These are phyloP conservation scores for Spea hammondii DNA, from an alignment of 2,797 vertebrate genomes.

Conservation along the genomic window DNA sequence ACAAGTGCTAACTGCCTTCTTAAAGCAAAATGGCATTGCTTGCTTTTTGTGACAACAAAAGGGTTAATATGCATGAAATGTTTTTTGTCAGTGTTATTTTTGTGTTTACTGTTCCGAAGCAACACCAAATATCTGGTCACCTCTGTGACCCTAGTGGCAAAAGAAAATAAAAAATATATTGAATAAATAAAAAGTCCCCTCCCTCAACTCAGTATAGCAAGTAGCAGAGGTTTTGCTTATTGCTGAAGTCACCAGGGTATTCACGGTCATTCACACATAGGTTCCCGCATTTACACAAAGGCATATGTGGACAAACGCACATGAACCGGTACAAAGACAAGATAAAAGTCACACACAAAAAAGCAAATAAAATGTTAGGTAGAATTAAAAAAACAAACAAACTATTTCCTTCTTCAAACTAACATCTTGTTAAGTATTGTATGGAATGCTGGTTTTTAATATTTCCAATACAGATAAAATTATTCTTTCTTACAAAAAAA, in stretches of 20 bases:
- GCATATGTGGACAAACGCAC: slow-evolving; percentile 35
- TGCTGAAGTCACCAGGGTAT: slow-evolving; percentile 60
- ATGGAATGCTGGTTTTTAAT: slow-evolving; percentile 80
- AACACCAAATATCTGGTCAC: slow-evolving; percentile 46
- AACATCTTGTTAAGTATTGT: slow-evolving; percentile 73
- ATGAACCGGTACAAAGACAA: slow-evolving; percentile 37
- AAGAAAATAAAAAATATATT: slow-evolving; percentile 59
- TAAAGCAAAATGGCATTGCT: no score
- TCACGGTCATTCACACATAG: slow-evolving; percentile 43
- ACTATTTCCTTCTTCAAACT: slow-evolving; percentile 67
- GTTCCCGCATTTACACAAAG: slow-evolving; percentile 58
- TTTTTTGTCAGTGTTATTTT: slow-evolving; percentile 12
- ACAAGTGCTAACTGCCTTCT: no score
- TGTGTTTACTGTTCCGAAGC: slow-evolving; percentile 8
- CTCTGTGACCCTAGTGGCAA: slow-evolving; percentile 58
- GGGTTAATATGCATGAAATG: slow-evolving; percentile 12
- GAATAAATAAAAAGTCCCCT: slow-evolving; percentile 44
- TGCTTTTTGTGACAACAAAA: neutral
- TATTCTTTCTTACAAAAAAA: slow-evolving; percentile 68
- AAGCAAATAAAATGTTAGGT: slow-evolving; percentile 69
- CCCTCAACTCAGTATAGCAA: slow-evolving; percentile 63
- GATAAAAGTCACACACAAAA: slow-evolving; percentile 32
- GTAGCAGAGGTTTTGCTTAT: slow-evolving; percentile 67
- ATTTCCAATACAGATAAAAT: slow-evolving; percentile 77
- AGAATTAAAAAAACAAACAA: slow-evolving; percentile 79